Percentiles rank a stretch among this genome's conserved stretches.
Conservation (phyloP, 2,888 invertebrate species). For the Tachina fera region DNA sequence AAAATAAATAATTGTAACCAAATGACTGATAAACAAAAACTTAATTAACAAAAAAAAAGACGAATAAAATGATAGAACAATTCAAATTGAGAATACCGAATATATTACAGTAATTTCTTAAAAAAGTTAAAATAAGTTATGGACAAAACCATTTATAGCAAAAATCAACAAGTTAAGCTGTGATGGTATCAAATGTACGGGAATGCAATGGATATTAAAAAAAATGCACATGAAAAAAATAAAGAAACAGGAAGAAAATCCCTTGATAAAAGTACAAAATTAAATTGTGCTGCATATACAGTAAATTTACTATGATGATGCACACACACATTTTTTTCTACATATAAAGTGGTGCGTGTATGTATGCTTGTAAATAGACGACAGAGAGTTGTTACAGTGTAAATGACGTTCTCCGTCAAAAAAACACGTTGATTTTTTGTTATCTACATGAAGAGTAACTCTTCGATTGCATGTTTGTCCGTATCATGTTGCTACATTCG, state of each 20-base stretch:
- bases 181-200: constrained; percentile 50
- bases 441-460: constrained; percentile 39
- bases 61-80: constrained; percentile 22
- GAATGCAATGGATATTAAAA: constrained; percentile 36
- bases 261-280: constrained; percentile 64
- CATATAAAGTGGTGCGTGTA: neutral
- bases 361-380: neutral
- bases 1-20: constrained; percentile 66
- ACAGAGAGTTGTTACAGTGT: constrained; percentile 34
- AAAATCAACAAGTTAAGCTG: constrained; percentile 73
- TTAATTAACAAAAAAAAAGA: constrained; percentile 35
- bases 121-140: constrained; percentile 28
- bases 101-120: constrained; percentile 60
- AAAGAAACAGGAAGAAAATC: constrained; percentile 48
- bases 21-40: constrained; percentile 38
- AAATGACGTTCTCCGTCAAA: constrained; percentile 53
- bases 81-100: constrained; percentile 40
- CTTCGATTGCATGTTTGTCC: constrained; percentile 14
- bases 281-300: constrained; percentile 68
- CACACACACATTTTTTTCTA: constrained; percentile 8
- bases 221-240: constrained; percentile 1
- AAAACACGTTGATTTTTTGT: constrained; percentile 37
- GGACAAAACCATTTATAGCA: constrained; percentile 60
- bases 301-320: constrained; percentile 54
- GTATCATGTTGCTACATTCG: neutral